phyloP scores from a whole-genome alignment of 1,140 invertebrate species.

The Myzus persicae region DNA sequence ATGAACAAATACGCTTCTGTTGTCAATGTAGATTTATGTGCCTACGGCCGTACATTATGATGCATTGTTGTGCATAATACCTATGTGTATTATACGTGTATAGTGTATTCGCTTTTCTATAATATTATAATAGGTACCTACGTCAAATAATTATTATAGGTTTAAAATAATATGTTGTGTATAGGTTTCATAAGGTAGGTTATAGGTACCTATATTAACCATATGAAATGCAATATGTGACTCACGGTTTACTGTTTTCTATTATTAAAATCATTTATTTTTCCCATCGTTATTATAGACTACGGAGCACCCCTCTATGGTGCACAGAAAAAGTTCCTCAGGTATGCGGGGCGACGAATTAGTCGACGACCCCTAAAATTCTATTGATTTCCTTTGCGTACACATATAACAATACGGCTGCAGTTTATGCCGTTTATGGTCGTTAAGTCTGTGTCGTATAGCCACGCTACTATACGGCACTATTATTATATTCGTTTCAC shows the following conservation, averaged over 20 bases:
- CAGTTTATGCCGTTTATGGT: constrained; percentile 12
- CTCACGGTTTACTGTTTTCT: not conserved
- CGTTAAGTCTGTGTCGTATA: not conserved
- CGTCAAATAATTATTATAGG: not conserved
- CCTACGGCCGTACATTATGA: no score
- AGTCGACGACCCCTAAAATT: constrained; percentile 11
- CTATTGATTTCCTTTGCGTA: not conserved
- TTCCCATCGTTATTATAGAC: not conserved
- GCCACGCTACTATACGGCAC: not conserved
- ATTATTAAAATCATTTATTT: not conserved
- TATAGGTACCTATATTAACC: no score
- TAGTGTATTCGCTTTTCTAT: not conserved
- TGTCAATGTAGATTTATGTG: no score
- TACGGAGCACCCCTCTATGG: not conserved
- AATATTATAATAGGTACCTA: not conserved
- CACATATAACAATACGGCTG: not conserved
- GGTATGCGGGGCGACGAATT: not conserved
- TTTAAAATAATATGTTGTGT: not conserved
- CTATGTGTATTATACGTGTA: not conserved
- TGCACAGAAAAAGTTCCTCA: not conserved
- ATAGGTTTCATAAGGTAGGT: not conserved
- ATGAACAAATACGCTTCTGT: no score
- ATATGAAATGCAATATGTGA: not conserved
- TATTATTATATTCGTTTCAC: constrained; percentile 13
- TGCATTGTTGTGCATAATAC: no score